Evolutionary conservation across 2,888 invertebrate genomes (phyloP).

Genomic region (Trachelus iudaicus): DNA sequence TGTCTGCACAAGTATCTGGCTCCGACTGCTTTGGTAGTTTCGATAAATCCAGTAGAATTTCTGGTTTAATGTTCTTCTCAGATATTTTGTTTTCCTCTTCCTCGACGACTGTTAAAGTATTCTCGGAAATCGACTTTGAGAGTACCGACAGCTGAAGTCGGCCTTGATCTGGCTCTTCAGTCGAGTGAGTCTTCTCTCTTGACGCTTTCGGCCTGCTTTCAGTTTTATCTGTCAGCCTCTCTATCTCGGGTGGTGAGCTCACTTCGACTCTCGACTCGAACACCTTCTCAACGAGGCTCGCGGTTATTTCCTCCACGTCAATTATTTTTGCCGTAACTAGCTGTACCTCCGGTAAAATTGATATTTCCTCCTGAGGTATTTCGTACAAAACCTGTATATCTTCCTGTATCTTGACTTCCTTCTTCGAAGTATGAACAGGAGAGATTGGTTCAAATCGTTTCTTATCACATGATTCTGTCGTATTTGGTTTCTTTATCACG

Average conservation of each 20-base stretch:
- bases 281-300: slow-evolving; percentile 58
- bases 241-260: slow-evolving; percentile 55
- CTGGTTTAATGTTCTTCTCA: slow-evolving; percentile 64
- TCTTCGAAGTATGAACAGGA: slow-evolving; percentile 18
- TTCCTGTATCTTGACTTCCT: slow-evolving; percentile 48
- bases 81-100: slow-evolving; percentile 45
- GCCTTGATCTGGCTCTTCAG: slow-evolving; percentile 11
- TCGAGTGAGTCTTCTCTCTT: slow-evolving; percentile 17
- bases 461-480: background rate
- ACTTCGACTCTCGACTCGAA: slow-evolving; percentile 62
- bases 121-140: slow-evolving; percentile 51
- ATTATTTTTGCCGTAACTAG: slow-evolving; percentile 52
- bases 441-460: background rate
- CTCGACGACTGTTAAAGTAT: slow-evolving; percentile 28
- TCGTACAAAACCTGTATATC: slow-evolving; percentile 41
- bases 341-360: slow-evolving; percentile 41
- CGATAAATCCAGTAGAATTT: slow-evolving; percentile 63
- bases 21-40: slow-evolving; percentile 38
- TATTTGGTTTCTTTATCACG: background rate
- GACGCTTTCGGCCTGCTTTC: slow-evolving; percentile 8
- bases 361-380: slow-evolving; percentile 31
- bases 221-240: slow-evolving; percentile 32
- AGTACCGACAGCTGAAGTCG: slow-evolving; percentile 17
- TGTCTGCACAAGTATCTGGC: background rate
- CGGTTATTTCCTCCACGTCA: slow-evolving; percentile 57